Evolutionary conservation across 2,888 invertebrate genomes (phyloP).

Genomic region (Halictus ligatus): DNA sequence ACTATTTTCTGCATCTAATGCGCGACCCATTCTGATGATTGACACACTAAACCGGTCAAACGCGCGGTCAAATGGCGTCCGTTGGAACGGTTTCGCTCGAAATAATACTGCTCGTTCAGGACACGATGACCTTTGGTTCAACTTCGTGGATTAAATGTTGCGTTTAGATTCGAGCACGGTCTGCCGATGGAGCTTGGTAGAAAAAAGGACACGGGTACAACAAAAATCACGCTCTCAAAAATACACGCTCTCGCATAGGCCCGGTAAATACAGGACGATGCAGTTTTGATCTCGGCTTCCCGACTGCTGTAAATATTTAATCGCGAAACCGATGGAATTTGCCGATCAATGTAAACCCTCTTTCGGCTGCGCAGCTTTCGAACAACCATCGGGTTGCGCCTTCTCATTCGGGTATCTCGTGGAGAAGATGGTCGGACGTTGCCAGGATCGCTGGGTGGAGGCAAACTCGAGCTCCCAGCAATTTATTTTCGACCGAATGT

Average conservation of each 20-base stretch:
- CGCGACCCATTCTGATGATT: no score
- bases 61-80: no score
- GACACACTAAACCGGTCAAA: no score
- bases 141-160: no score
- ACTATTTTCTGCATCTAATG: no score
- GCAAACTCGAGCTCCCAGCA: conserved; percentile 37
- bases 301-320: conserved; percentile 75
- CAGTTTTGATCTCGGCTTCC: conserved; percentile 53
- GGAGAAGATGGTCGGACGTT: conserved; percentile 25
- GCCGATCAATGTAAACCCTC: conserved; percentile 72
- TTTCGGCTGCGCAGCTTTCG: conserved; percentile 62
- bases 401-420: conserved; percentile 32
- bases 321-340: conserved; percentile 72
- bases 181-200: no score
- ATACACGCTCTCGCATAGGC: conserved; percentile 3
- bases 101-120: no score
- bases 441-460: not conserved
- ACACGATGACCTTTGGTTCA: no score
- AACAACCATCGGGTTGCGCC: conserved; percentile 42
- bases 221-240: no score
- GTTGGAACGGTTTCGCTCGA: no score
- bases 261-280: conserved; percentile 42
- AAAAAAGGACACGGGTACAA: no score
- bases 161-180: not conserved
- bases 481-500: conserved; percentile 67